A percentile compares a stretch with the other conserved stretches of the same genome.
Evolutionary conservation across 1,140 invertebrate genomes (phyloP).

Genomic region (Ooceraea biroi): DNA sequence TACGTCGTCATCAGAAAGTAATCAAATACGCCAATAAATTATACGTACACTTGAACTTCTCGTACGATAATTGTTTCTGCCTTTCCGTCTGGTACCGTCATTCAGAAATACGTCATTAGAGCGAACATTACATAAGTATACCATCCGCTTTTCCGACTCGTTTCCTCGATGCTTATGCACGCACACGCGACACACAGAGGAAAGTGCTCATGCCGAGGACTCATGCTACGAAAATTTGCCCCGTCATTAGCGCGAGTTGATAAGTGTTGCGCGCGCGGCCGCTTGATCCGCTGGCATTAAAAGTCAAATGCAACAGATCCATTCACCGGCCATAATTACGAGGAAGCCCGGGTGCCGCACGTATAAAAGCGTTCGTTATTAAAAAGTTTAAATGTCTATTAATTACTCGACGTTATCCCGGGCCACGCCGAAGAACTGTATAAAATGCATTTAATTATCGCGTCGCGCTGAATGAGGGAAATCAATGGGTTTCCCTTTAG

Average conservation of each 20-base stretch:
- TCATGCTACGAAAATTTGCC: conserved; percentile 71
- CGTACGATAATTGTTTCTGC: background rate
- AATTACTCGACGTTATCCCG: conserved; percentile 82
- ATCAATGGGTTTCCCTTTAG: conserved; percentile 82
- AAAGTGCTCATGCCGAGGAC: background rate
- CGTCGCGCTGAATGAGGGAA: conserved; percentile 80
- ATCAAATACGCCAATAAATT: background rate
- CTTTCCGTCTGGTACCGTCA: conserved; percentile 12
- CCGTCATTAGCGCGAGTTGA: conserved; percentile 79
- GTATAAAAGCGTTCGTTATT: conserved; percentile 83
- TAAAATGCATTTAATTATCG: conserved; percentile 85
- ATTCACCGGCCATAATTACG: conserved; percentile 82
- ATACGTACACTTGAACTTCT: background rate
- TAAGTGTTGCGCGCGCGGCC: conserved; percentile 73
- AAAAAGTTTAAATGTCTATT: conserved; percentile 85
- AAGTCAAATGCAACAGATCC: conserved; percentile 83
- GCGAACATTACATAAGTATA: background rate
- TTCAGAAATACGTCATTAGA: conserved; percentile 23
- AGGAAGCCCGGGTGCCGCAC: conserved; percentile 70
- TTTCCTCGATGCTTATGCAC: background rate
- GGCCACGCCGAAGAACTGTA: conserved; percentile 73
- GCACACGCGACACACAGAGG: background rate
- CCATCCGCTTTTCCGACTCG: background rate
- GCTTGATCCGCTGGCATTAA: conserved; percentile 81
- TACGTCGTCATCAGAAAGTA: too few relatives aligned